phyloP scores from a whole-genome alignment of 2,113 vertebrate species.

The Raphicerus campestris region DNA sequence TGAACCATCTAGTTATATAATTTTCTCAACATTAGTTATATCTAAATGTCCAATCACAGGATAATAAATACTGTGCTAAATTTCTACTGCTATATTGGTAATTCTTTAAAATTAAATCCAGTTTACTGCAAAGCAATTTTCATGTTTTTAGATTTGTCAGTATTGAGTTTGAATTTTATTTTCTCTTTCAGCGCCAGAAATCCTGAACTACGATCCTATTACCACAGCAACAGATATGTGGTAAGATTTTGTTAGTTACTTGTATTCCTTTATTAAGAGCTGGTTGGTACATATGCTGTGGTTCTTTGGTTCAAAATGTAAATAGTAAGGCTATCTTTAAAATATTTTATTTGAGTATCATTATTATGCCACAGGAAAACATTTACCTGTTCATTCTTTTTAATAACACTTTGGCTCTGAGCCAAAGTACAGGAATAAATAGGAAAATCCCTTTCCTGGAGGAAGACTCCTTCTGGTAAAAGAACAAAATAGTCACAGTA shows the following conservation, averaged over 20 bases:
- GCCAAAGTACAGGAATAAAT: not conserved
- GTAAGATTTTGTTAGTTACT: conserved; percentile 80
- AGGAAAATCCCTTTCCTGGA: not conserved
- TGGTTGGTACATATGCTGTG: not conserved
- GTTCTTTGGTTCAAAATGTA: not conserved
- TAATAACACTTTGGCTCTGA: not conserved
- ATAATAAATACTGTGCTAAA: not conserved
- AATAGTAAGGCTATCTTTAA: conserved; percentile 13
- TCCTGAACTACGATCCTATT: conserved; percentile 97
- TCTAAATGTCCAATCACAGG: not conserved
- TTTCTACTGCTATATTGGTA: not conserved
- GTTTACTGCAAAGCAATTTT: conserved; percentile 21
- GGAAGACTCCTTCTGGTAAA: not conserved
- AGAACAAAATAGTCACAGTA: not conserved
- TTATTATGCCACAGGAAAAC: not conserved
- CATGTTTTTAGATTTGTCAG: conserved; percentile 1
- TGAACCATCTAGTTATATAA: not conserved
- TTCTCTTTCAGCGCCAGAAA: conserved; percentile 91
- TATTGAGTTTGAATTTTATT: conserved; percentile 43
- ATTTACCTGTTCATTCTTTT: not conserved
- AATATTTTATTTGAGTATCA: conserved; percentile 2
- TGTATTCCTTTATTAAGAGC: not conserved
- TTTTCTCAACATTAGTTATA: not conserved
- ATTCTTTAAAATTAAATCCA: conserved; percentile 36
- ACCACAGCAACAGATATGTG: conserved; percentile 97